Conservation (phyloP, 2,113 vertebrate genomes). For the Neomonachus schauinslandi region DNA sequence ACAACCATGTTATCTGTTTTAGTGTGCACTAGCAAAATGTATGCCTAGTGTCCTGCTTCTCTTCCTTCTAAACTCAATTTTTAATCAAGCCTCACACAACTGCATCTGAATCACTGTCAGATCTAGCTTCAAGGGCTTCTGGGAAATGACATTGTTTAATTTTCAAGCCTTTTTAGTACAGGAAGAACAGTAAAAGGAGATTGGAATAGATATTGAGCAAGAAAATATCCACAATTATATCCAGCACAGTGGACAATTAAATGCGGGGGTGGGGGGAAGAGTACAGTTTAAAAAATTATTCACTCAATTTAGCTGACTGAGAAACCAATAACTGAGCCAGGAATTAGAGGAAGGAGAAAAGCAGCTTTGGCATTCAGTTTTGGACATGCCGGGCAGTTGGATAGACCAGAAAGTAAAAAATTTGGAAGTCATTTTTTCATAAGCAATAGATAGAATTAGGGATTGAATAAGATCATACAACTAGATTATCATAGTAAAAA, state of each 20-base stretch:
- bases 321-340: background rate
- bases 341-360: background rate
- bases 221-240: background rate
- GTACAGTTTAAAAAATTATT: background rate
- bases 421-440: background rate
- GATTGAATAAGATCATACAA: background rate
- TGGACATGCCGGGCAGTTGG: no score
- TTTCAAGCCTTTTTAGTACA: background rate
- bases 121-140: background rate
- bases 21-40: background rate
- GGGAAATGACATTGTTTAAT: background rate
- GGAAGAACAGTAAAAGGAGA: background rate
- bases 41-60: background rate
- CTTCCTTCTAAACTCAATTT: background rate
- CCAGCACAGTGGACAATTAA: background rate
- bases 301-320: background rate
- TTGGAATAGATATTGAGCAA: background rate
- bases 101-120: background rate
- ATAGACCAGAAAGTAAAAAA: background rate
- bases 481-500: background rate
- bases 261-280: background rate
- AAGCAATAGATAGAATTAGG: background rate
- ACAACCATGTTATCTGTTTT: background rate
- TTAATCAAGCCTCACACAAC: background rate
- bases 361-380: background rate